These are phyloP conservation scores for Aelia acuminata DNA, from an alignment of 2,888 invertebrate species.

Conservation along the genomic window DNA sequence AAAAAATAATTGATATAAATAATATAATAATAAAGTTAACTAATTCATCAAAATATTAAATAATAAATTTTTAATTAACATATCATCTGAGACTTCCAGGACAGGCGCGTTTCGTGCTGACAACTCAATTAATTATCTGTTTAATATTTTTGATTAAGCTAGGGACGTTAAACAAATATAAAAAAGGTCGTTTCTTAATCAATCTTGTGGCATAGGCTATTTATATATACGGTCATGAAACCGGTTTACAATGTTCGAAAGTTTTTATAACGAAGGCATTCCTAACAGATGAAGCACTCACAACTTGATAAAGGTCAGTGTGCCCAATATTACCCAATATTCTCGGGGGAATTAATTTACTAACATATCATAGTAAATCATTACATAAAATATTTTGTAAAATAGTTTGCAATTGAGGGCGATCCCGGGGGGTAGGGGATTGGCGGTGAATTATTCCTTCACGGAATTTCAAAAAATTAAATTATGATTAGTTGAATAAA, in stretches of 20 bases:
- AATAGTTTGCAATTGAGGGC: too few relatives aligned
- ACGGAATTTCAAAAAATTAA: too few relatives aligned
- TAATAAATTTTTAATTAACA: background rate
- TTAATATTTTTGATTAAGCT: background rate
- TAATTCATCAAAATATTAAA: too few relatives aligned
- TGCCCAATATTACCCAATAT: background rate
- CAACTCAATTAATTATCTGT: background rate
- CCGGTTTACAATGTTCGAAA: background rate
- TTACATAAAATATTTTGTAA: background rate
- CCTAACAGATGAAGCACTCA: slow-evolving; percentile 29
- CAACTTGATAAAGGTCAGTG: background rate
- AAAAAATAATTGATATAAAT: too few relatives aligned
- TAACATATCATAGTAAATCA: background rate
- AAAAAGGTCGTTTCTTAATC: background rate
- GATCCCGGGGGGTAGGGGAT: too few relatives aligned
- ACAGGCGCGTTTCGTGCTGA: background rate
- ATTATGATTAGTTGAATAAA: too few relatives aligned
- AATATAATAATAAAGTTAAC: too few relatives aligned
- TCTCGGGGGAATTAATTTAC: too few relatives aligned
- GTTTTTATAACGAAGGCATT: slow-evolving; percentile 32
- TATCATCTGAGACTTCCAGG: background rate
- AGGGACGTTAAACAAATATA: background rate
- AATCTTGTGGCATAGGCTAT: background rate
- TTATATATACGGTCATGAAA: slow-evolving; percentile 30
- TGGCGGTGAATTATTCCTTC: too few relatives aligned